Conservation (phyloP, 2,888 invertebrate species). For the Spodoptera picta region DNA sequence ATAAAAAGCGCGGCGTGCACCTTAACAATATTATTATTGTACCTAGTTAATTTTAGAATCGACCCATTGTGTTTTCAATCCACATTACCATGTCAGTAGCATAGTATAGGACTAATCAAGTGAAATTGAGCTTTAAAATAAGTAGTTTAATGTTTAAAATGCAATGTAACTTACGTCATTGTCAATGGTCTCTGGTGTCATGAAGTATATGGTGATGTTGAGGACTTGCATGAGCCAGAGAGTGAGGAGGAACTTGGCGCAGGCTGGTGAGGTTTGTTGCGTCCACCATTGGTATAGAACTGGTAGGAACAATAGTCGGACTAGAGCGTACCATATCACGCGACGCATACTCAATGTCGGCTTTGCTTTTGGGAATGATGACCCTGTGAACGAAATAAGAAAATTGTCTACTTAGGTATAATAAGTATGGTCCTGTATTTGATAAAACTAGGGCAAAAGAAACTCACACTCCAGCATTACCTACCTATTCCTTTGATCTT, state of each 20-base stretch:
- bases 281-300: constrained; percentile 96
- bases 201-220: constrained; percentile 89
- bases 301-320: constrained; percentile 95
- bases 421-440: too few relatives aligned
- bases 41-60: constrained; percentile 28
- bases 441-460: too few relatives aligned
- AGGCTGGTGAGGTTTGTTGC: constrained; percentile 94
- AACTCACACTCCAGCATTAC: too few relatives aligned
- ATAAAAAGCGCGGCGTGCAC: constrained; percentile 5
- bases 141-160: background rate
- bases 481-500: background rate
- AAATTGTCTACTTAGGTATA: background rate
- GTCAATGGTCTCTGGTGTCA: constrained; percentile 77
- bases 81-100: constrained; percentile 16
- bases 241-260: constrained; percentile 92
- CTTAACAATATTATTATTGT: constrained; percentile 27
- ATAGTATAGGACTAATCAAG: constrained; percentile 9
- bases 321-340: constrained; percentile 94
- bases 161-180: constrained; percentile 83
- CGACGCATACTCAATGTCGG: constrained; percentile 96
- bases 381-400: constrained; percentile 89
- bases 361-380: constrained; percentile 98
- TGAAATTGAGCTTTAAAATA: constrained; percentile 1
- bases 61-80: constrained; percentile 24
- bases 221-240: constrained; percentile 93